phyloP scores from a whole-genome alignment of 2,113 vertebrate species.

The Aegithalos caudatus region DNA sequence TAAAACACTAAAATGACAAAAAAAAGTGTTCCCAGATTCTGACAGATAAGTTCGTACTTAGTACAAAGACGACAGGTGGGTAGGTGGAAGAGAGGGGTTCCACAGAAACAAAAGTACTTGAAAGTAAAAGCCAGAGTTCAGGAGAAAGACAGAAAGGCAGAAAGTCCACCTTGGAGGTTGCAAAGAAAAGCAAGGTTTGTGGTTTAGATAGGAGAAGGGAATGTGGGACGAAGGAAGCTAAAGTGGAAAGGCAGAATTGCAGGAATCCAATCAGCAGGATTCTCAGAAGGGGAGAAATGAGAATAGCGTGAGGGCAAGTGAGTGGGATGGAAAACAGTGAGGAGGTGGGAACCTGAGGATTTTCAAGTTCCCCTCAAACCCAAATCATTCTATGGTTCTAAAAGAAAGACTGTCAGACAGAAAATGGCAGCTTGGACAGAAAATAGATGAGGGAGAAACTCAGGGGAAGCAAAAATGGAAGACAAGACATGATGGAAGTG shows the following conservation, averaged over 20 bases:
- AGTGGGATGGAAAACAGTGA: neutral
- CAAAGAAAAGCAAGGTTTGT: neutral
- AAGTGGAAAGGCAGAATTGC: neutral
- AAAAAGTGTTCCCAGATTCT: neutral
- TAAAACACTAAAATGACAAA: neutral
- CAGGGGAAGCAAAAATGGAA: neutral
- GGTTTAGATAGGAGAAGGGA: neutral
- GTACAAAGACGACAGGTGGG: neutral
- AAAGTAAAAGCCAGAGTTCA: neutral
- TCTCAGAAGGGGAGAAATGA: neutral
- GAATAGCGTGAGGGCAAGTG: neutral
- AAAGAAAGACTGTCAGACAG: neutral
- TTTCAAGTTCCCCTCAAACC: neutral
- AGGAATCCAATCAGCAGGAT: neutral
- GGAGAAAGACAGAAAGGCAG: neutral
- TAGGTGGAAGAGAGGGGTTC: neutral
- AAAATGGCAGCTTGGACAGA: neutral
- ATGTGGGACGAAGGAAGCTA: neutral
- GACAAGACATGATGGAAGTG: neutral
- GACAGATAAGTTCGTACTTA: accelerated
- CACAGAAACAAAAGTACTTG: neutral
- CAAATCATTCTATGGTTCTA: neutral
- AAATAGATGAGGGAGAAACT: neutral
- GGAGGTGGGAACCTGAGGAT: neutral
- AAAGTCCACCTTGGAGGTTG: neutral